Evolutionary conservation across 2,888 invertebrate genomes (phyloP).

Genomic region (Endomychus coccineus): DNA sequence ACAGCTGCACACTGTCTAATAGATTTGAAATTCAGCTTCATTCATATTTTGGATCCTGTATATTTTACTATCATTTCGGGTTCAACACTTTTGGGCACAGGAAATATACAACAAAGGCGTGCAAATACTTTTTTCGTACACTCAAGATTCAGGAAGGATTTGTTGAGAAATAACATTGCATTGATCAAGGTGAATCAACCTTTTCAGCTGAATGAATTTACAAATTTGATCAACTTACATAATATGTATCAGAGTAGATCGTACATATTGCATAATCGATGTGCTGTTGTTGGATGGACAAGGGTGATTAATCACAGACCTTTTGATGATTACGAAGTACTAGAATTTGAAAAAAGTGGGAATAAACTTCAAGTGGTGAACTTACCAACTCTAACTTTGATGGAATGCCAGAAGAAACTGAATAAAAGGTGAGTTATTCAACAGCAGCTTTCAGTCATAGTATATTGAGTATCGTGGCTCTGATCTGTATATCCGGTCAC

Average conservation of each 20-base stretch:
- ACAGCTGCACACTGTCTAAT: constrained; percentile 7
- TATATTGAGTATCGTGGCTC: too few relatives aligned
- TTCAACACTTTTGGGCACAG: constrained; percentile 2
- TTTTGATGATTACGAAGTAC: constrained; percentile 7
- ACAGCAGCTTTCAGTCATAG: too few relatives aligned
- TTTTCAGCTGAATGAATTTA: constrained; percentile 6
- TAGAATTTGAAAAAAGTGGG: constrained; percentile 1
- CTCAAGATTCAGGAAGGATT: constrained; percentile 1
- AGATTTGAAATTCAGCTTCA: constrained; percentile 3
- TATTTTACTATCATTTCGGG: constrained; percentile 6
- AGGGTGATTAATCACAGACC: too few relatives aligned
- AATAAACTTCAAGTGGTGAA: constrained; percentile 6
- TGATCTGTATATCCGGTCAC: too few relatives aligned
- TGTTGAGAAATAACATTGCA: constrained; percentile 3
- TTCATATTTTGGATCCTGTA: constrained; percentile 1
- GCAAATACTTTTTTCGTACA: constrained; percentile 4
- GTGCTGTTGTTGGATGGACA: too few relatives aligned
- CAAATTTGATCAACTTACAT: too few relatives aligned
- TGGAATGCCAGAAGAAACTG: too few relatives aligned
- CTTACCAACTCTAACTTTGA: too few relatives aligned
- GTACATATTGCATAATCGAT: too few relatives aligned
- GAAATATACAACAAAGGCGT: constrained; percentile 1
- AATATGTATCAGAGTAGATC: too few relatives aligned
- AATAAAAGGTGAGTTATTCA: too few relatives aligned
- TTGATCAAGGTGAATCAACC: constrained; percentile 4